phyloP scores from a whole-genome alignment of 2,113 vertebrate species.

The Grallaria varia region DNA sequence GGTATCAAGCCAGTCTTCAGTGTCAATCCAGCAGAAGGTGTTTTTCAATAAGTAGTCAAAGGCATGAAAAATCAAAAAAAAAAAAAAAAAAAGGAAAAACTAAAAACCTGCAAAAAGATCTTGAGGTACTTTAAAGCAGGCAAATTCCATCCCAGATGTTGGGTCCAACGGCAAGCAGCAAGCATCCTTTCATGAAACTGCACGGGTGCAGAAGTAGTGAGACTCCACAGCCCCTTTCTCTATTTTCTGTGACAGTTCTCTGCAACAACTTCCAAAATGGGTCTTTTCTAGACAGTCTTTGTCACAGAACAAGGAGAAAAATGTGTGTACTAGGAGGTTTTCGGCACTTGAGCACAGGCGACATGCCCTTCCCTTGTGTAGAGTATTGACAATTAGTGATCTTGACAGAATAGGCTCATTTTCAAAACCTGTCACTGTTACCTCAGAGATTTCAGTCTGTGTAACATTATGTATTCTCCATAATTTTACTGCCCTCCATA shows the following conservation, averaged over 20 bases:
- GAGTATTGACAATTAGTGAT: background rate
- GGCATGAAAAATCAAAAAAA: background rate
- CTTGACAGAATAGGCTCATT: background rate
- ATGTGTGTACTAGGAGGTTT: rapidly evolving
- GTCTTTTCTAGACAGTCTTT: background rate
- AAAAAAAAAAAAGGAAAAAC: background rate
- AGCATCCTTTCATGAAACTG: background rate
- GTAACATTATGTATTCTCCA: background rate
- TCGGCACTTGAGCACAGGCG: background rate
- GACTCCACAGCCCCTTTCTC: background rate
- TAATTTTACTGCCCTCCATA: background rate
- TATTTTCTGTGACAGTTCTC: background rate
- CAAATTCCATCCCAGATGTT: background rate
- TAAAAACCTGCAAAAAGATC: background rate
- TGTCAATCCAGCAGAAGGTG: background rate
- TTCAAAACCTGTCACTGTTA: background rate
- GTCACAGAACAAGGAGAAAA: background rate
- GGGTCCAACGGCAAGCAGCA: background rate
- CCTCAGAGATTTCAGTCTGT: background rate
- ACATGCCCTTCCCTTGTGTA: background rate
- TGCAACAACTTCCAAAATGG: background rate
- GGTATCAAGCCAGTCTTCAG: background rate
- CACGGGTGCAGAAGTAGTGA: no score
- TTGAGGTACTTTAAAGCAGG: background rate
- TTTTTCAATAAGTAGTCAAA: background rate